Conservation (phyloP, 2,113 vertebrate species). For the Grammomys surdaster region DNA sequence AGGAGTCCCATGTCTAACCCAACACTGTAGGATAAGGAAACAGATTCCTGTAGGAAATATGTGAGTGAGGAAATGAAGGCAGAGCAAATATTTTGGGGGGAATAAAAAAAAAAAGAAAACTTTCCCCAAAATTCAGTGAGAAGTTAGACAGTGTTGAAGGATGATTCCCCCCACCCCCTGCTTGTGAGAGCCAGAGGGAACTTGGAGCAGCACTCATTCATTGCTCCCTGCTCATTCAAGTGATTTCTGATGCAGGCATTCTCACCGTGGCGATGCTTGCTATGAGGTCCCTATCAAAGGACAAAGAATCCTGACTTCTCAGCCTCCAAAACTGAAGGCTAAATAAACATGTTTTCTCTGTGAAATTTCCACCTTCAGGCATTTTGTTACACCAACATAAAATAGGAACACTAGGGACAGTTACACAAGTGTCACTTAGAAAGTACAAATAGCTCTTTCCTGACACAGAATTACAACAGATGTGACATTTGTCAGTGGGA, state of each 20-base stretch:
- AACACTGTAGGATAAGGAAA: not conserved
- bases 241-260: not conserved
- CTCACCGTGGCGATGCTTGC: not conserved
- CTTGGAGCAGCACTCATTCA: fast-evolving
- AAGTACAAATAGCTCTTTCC: not conserved
- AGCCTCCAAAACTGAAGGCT: not conserved
- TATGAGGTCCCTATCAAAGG: not conserved
- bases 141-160: not conserved
- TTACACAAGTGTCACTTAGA: not conserved
- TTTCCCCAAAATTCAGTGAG: not conserved
- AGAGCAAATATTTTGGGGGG: not conserved
- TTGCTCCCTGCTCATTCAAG: too few species aligned
- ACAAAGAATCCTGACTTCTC: not conserved
- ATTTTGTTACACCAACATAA: not conserved
- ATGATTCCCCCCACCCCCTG: too few species aligned
- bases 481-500: not conserved
- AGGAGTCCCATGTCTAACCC: not conserved
- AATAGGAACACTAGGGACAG: not conserved
- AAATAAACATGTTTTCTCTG: not conserved
- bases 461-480: not conserved
- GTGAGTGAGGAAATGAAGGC: too few species aligned
- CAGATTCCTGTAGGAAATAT: not conserved
- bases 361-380: not conserved
- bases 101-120: too few species aligned
- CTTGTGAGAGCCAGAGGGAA: not conserved